Conservation (phyloP, 1,140 invertebrate species). For the Notospermus geniculatus region DNA sequence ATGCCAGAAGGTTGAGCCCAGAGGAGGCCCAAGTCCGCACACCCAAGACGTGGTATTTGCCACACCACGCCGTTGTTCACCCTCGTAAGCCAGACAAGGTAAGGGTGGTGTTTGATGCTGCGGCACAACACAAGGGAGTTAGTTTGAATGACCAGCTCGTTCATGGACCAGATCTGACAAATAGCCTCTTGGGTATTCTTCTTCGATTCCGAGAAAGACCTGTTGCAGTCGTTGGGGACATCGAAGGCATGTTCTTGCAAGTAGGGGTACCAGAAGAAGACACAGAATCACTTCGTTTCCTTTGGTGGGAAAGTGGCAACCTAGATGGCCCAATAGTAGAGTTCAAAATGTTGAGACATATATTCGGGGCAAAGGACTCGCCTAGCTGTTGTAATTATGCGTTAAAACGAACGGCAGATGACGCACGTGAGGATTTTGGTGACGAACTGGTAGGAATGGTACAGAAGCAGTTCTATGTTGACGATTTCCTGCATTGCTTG, state of each 20-base stretch:
- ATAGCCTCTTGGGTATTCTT: constrained; percentile 28
- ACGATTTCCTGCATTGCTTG: constrained; percentile 19
- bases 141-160: constrained; percentile 35
- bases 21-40: too few relatives aligned
- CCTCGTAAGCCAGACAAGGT: constrained; percentile 25
- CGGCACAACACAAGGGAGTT: constrained; percentile 21
- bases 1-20: too few relatives aligned
- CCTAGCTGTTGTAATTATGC: constrained; percentile 23
- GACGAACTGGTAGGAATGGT: constrained; percentile 3
- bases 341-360: constrained; percentile 26
- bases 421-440: constrained; percentile 4
- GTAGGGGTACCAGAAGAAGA: constrained; percentile 19
- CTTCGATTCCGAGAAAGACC: constrained; percentile 25
- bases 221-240: constrained; percentile 28
- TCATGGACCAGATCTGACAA: constrained; percentile 50
- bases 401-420: constrained; percentile 19
- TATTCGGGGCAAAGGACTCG: constrained; percentile 26
- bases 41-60: too few relatives aligned
- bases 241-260: constrained; percentile 29
- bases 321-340: constrained; percentile 12
- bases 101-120: constrained; percentile 29
- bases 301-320: constrained; percentile 22
- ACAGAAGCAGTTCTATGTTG: constrained; percentile 24
- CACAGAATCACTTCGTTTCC: constrained; percentile 19
- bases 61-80: constrained; percentile 26